A percentile compares a stretch with the other conserved stretches of the same genome.
Conservation (phyloP, 2,888 invertebrate species). For the Tortricodes alternella region DNA sequence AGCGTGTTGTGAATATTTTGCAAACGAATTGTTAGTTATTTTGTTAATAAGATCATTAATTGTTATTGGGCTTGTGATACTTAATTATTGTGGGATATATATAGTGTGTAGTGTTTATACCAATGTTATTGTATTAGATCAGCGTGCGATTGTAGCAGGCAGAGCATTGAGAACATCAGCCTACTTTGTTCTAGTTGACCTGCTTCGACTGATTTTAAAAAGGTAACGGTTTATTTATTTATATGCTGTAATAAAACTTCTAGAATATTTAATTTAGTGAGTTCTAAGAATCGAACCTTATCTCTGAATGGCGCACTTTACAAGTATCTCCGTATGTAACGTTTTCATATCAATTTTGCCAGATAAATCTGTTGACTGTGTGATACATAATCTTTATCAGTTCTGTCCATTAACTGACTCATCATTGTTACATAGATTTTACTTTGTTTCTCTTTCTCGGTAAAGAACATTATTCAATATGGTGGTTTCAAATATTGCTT, state of each 20-base stretch:
- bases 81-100: constrained; percentile 47
- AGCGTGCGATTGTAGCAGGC: constrained; percentile 56
- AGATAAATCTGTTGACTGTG: constrained; percentile 19
- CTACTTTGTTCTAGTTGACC: constrained; percentile 74
- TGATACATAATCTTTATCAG: constrained; percentile 14
- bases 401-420: constrained; percentile 17
- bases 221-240: constrained; percentile 70
- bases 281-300: not conserved
- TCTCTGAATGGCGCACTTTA: constrained; percentile 9
- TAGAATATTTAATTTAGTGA: constrained; percentile 3
- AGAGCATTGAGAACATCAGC: constrained; percentile 56
- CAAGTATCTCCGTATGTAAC: not conserved
- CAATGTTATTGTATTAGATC: constrained; percentile 51
- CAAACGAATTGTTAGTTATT: constrained; percentile 59
- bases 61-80: constrained; percentile 48
- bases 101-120: constrained; percentile 59
- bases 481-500: not conserved
- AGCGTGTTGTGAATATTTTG: constrained; percentile 71
- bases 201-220: constrained; percentile 70
- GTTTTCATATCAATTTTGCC: constrained; percentile 11
- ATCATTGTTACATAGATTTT: not conserved
- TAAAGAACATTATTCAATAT: no score
- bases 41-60: constrained; percentile 56
- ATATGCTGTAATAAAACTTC: constrained; percentile 13
- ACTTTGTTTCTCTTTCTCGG: not conserved